A percentile compares a stretch with the other conserved stretches of the same genome.
Evolutionary conservation across 1,140 invertebrate species (phyloP).

Genomic region (Neomicropteryx cornuta): DNA sequence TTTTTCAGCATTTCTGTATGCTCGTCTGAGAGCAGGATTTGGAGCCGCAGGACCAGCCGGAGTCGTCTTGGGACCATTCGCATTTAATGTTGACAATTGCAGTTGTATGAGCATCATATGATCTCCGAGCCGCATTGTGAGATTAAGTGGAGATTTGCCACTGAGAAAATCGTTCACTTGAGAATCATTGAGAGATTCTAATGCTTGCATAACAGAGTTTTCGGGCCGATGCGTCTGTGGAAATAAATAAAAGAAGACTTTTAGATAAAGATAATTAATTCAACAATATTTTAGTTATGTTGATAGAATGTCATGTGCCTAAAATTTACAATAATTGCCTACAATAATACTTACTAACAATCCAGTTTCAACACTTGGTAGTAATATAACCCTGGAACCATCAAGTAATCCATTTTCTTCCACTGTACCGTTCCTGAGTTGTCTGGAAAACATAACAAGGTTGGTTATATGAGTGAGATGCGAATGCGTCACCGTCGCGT

Average conservation of each 20-base stretch:
- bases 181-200: constrained; percentile 86
- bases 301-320: constrained; percentile 29
- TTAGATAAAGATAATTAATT: constrained; percentile 14
- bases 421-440: constrained; percentile 76
- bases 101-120: constrained; percentile 96
- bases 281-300: constrained; percentile 10
- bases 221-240: constrained; percentile 82
- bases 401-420: constrained; percentile 78
- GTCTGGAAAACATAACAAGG: constrained; percentile 47
- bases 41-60: neutral
- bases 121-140: constrained; percentile 89
- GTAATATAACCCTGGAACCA: constrained; percentile 76
- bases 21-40: constrained; percentile 22
- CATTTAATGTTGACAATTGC: constrained; percentile 74
- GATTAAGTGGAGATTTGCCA: constrained; percentile 84
- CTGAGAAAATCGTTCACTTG: constrained; percentile 92
- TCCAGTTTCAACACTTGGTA: constrained; percentile 89
- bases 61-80: constrained; percentile 19
- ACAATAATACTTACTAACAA: constrained; percentile 67
- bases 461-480: constrained; percentile 29
- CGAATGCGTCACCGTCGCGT: constrained; percentile 40
- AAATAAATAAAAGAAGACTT: constrained; percentile 7
- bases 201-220: constrained; percentile 88
- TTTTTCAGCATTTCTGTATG: constrained; percentile 17
- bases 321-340: constrained; percentile 25